Evolutionary conservation across 2,797 vertebrate species (phyloP).

Genomic region (Eulemur mongoz): DNA sequence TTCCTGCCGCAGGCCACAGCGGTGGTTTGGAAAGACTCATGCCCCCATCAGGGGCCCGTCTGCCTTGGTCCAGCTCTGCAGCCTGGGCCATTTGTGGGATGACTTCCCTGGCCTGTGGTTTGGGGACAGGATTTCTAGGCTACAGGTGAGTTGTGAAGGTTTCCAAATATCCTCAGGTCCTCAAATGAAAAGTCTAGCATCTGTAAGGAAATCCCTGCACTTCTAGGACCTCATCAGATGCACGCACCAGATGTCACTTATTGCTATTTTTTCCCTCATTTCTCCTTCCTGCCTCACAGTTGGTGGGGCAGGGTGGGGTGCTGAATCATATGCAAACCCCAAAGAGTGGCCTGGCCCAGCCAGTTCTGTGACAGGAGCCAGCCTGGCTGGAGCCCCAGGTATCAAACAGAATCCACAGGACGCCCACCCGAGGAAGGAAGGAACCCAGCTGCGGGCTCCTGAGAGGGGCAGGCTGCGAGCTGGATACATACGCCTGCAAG

Average conservation of each 20-base stretch:
- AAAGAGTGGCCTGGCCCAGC: accelerated
- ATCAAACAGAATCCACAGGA: accelerated
- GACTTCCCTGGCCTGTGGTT: slow-evolving; percentile 77
- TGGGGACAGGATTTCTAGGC: slow-evolving; percentile 84
- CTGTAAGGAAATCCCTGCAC: accelerated
- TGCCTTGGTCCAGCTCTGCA: slow-evolving; percentile 74
- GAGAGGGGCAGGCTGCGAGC: not conserved
- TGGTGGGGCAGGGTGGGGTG: not conserved
- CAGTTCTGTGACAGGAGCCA: not conserved
- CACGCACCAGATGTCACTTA: not conserved
- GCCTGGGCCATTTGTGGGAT: slow-evolving; percentile 85
- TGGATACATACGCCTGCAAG: accelerated
- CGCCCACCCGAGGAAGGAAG: accelerated
- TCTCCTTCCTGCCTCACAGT: not conserved
- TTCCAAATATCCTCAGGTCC: not conserved
- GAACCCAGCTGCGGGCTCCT: accelerated
- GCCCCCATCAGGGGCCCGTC: not conserved
- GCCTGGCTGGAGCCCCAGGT: not conserved
- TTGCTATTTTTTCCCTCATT: too few species aligned
- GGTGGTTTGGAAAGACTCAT: not conserved
- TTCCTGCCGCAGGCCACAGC: not conserved
- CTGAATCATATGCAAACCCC: not conserved
- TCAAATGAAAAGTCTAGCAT: not conserved
- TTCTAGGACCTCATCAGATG: not conserved
- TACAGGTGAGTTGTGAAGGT: slow-evolving; percentile 80